Evolutionary conservation across 2,797 vertebrate genomes (phyloP).

Genomic region (Enteromius afrohamiltoni): DNA sequence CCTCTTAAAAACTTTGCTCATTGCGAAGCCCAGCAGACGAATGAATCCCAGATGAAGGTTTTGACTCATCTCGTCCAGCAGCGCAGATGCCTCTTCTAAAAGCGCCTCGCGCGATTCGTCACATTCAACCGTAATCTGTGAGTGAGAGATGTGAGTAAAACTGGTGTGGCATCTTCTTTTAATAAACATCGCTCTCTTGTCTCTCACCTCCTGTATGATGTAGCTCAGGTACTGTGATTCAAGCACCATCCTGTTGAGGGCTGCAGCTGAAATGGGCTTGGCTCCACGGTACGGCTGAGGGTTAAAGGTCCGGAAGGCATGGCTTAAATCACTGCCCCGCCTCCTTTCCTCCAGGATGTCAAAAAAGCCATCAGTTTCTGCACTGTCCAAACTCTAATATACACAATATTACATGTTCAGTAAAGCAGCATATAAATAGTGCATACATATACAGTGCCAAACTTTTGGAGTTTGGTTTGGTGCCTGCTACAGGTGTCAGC

Average conservation of each 20-base stretch:
- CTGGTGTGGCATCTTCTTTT: not conserved
- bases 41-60: constrained; percentile 87
- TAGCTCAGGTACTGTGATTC: constrained; percentile 88
- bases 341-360: constrained; percentile 89
- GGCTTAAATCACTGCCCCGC: constrained; percentile 83
- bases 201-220: constrained; percentile 84
- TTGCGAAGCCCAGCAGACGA: constrained; percentile 84
- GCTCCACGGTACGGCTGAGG: constrained; percentile 82
- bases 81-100: constrained; percentile 79
- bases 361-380: constrained; percentile 33
- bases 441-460: not conserved
- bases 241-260: constrained; percentile 86
- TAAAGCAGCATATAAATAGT: not conserved
- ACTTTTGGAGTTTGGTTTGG: too few species aligned
- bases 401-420: not conserved
- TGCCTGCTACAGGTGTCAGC: too few species aligned
- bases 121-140: constrained; percentile 85
- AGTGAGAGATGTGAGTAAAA: not conserved
- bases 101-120: constrained; percentile 80
- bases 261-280: constrained; percentile 75
- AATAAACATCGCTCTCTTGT: not conserved
- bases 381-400: constrained; percentile 9
- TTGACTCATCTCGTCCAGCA: constrained; percentile 94
- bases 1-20: constrained; percentile 90
- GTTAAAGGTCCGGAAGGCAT: constrained; percentile 87